Percentiles rank a stretch among this genome's conserved stretches.
These are phyloP conservation scores for Adelosebastes latens DNA, from an alignment of 2,797 vertebrate genomes.

Conservation along the genomic window DNA sequence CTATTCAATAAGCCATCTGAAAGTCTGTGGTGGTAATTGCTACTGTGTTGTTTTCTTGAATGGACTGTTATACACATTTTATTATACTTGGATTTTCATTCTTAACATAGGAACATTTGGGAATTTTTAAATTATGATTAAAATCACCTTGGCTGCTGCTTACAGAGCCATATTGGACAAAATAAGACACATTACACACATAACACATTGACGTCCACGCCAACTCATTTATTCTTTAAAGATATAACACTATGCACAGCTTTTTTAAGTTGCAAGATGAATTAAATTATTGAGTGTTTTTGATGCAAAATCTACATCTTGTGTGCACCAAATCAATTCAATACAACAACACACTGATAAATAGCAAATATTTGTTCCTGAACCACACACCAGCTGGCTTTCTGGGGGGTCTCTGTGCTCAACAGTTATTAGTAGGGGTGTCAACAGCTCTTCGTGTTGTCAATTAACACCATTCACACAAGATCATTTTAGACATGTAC, in stretches of 20 bases:
- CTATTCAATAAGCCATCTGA: background rate
- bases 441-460: conserved; percentile 2
- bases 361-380: background rate
- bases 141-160: background rate
- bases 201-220: background rate
- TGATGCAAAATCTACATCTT: background rate
- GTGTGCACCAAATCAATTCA: background rate
- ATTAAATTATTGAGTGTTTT: background rate
- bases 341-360: background rate
- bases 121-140: background rate
- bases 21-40: background rate
- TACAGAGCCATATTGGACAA: background rate
- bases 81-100: background rate
- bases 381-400: background rate
- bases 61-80: background rate
- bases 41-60: background rate
- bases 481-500: background rate
- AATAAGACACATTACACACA: background rate
- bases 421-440: conserved; percentile 4
- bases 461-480: conserved; percentile 35
- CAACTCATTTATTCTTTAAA: background rate
- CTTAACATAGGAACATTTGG: background rate
- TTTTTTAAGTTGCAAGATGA: background rate
- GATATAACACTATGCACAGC: background rate
- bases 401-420: background rate